Evolutionary conservation across 2,888 invertebrate genomes (phyloP).

Genomic region (Sarcophaga subvicina): DNA sequence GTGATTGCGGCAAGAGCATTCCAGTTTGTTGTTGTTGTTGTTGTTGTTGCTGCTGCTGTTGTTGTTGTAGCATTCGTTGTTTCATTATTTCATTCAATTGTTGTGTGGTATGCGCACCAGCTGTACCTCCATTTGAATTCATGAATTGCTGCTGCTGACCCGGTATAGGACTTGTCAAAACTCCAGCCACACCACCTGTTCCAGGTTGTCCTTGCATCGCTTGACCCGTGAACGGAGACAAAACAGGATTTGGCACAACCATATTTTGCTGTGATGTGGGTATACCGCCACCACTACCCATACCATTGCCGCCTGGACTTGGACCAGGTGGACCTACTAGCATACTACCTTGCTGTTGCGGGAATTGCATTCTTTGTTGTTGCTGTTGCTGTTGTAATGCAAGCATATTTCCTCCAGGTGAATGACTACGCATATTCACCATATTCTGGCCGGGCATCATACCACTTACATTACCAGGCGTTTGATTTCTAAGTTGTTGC

Average conservation of each 20-base stretch:
- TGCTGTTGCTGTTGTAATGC: slow-evolving; percentile 80
- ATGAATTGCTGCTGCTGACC: slow-evolving; percentile 79
- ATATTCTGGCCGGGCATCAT: slow-evolving; percentile 72
- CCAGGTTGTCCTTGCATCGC: slow-evolving; percentile 81
- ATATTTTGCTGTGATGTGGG: slow-evolving; percentile 84
- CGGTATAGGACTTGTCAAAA: slow-evolving; percentile 78
- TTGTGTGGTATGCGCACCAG: slow-evolving; percentile 75
- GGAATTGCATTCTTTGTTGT: slow-evolving; percentile 84
- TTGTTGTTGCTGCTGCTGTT: slow-evolving; percentile 70
- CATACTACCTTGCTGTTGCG: slow-evolving; percentile 80
- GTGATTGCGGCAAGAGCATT: slow-evolving; percentile 72
- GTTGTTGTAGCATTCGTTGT: slow-evolving; percentile 82
- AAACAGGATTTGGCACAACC: slow-evolving; percentile 85
- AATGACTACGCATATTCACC: slow-evolving; percentile 86
- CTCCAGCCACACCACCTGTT: slow-evolving; percentile 73
- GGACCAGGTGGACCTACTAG: slow-evolving; percentile 90
- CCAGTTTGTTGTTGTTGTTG: slow-evolving; percentile 70
- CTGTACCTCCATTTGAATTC: slow-evolving; percentile 84
- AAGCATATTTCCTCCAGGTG: slow-evolving; percentile 84
- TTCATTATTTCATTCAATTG: slow-evolving; percentile 85
- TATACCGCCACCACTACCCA: slow-evolving; percentile 74
- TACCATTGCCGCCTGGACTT: slow-evolving; percentile 84
- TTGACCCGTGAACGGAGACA: slow-evolving; percentile 87
- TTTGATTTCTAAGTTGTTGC: slow-evolving; percentile 77
- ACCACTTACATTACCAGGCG: slow-evolving; percentile 74